Evolutionary conservation across 1,140 invertebrate genomes (phyloP), one percentile per base, ranked within the genome.

Genomic region (Spodoptera frugiperda): DNA sequence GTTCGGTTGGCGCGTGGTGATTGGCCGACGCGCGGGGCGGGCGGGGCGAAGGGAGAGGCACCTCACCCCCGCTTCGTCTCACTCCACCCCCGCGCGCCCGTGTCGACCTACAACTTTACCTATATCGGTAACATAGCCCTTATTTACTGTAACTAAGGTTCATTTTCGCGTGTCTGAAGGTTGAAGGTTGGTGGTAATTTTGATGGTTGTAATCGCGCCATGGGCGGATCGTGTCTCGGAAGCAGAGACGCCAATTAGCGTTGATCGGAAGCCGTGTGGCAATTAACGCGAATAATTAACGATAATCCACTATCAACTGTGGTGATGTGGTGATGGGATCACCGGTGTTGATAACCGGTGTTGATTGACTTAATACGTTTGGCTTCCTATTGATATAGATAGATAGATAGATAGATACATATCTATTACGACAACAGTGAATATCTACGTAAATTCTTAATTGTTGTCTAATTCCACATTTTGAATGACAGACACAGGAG

Each of bases 201-300:
- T 77, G 84, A 90, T 91, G 89, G 88, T 87, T 85, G 83, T 88
- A 91, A 90, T 90, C 89, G 85, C 79, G 87, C 88, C 91, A 93
- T 94, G 91, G 92, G 92, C 92, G 92, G 89, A 92, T 84, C 90
- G 85, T 78, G 86, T 79, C 83, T 88, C 84, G 82, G 82, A 86
- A 87, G 84, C 85, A 83, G 80, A 89, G 91, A 92, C 89, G 86
- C 89, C 92, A 93, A 93, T 93, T 93, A 92, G 84, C 87, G 82
- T 73, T 82, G 85, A 89, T 89, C 84, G 84, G 82, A 79, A 75
- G 74, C 71, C 71, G 77, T 53, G 70, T 51, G 49, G 84, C 86
- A 90, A 92, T 92, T 91, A 93, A 85, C 80, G 80, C 74, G 82
- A 83, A 86, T 90, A 85, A 89, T 85, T 86, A 85, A 81, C 51